These are phyloP conservation scores for Panthera tigris DNA, from an alignment of 2,113 vertebrate species.

Conservation along the genomic window DNA sequence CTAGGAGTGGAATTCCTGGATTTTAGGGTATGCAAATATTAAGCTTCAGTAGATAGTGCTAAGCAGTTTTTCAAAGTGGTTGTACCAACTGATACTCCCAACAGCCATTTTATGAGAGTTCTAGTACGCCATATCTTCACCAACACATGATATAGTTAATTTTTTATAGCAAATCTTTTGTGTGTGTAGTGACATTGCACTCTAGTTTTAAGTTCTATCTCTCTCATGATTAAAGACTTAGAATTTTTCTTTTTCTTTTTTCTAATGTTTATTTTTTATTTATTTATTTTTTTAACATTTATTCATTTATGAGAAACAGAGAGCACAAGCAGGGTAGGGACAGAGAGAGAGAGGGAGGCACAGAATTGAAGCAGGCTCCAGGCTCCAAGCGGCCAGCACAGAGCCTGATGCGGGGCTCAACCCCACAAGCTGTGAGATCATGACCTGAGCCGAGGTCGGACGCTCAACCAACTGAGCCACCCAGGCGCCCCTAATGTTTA, in stretches of 20 bases:
- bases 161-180: not conserved
- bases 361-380: too few species aligned
- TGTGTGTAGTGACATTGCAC: not conserved
- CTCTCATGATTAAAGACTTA: not conserved
- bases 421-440: too few species aligned
- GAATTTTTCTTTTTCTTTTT: not conserved
- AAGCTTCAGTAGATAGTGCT: not conserved
- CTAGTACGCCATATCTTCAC: not conserved
- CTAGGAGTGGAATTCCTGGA: not conserved
- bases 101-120: not conserved
- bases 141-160: not conserved
- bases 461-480: too few species aligned
- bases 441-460: too few species aligned
- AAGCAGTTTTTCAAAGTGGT: not conserved
- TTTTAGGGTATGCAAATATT: not conserved
- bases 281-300: too few species aligned
- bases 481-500: too few species aligned
- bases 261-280: too few species aligned
- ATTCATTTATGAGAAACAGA: too few species aligned
- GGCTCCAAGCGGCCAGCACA: too few species aligned
- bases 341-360: too few species aligned
- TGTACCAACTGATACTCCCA: not conserved
- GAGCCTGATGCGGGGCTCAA: too few species aligned
- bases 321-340: too few species aligned
- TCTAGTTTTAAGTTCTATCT: not conserved